Evolutionary conservation across 2,797 vertebrate genomes (phyloP).

Genomic region (Lepilemur ruficaudatus): DNA sequence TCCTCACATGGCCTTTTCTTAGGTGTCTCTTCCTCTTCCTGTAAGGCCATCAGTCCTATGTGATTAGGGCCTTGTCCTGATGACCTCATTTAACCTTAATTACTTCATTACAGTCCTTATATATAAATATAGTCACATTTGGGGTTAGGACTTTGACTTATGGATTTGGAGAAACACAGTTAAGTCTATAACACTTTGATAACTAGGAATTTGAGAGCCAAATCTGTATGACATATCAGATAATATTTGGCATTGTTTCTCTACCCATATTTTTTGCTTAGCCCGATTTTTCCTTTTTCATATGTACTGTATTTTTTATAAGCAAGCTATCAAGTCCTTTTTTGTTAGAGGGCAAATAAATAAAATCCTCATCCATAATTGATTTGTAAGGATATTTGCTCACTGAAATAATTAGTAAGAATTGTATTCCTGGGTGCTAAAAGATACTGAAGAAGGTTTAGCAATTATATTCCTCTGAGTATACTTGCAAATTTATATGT

Average conservation of each 20-base stretch:
- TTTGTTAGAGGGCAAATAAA: background rate
- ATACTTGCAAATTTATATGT: background rate
- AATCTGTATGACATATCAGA: background rate
- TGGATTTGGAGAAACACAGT: background rate
- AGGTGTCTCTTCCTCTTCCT: background rate
- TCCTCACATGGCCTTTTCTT: background rate
- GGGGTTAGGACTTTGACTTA: background rate
- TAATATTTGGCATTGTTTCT: background rate
- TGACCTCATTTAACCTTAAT: background rate
- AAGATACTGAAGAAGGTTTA: background rate
- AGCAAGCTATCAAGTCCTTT: background rate
- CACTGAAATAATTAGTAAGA: background rate
- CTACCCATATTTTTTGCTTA: background rate
- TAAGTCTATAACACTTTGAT: background rate
- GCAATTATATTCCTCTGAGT: background rate
- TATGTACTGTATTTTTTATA: background rate
- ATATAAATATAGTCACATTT: background rate
- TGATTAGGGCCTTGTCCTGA: background rate
- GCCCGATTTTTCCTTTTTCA: background rate
- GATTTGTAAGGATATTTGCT: background rate
- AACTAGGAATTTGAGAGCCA: constrained; percentile 16
- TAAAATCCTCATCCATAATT: background rate
- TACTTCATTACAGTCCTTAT: background rate
- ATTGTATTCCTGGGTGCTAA: background rate
- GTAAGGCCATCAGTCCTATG: background rate